These are phyloP conservation scores for Tylochromis polylepis DNA, from an alignment of 2,113 vertebrate species.

Conservation along the genomic window DNA sequence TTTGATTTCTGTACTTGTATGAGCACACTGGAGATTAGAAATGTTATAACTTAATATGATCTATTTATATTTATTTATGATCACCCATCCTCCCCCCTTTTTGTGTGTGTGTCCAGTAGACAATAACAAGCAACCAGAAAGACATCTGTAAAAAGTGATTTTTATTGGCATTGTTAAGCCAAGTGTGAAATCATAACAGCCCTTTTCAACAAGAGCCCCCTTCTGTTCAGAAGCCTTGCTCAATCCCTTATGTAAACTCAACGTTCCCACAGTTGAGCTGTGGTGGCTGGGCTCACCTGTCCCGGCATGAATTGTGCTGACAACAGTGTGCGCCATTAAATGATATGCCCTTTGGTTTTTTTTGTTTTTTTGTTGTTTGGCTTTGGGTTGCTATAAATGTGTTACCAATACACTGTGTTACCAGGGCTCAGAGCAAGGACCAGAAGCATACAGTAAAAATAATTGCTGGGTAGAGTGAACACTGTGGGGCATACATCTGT, in stretches of 20 bases:
- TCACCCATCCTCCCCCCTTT: background rate
- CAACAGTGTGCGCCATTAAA: background rate
- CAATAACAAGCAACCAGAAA: background rate
- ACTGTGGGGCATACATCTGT: background rate
- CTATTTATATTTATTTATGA: background rate
- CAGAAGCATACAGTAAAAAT: slow-evolving; percentile 17
- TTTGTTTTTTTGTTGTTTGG: background rate
- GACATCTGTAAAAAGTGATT: slow-evolving; percentile 23
- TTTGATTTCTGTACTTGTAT: background rate
- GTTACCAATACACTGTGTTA: slow-evolving; percentile 36
- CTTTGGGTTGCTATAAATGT: slow-evolving; percentile 38
- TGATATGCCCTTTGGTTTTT: background rate
- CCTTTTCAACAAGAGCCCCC: background rate
- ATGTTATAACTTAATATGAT: background rate
- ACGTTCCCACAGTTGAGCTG: slow-evolving; percentile 15
- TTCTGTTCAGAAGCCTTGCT: slow-evolving; percentile 23
- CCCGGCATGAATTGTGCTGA: slow-evolving; percentile 14
- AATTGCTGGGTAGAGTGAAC: slow-evolving; percentile 4
- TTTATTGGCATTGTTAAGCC: slow-evolving; percentile 10
- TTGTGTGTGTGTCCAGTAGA: background rate
- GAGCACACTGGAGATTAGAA: background rate
- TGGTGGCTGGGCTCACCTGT: slow-evolving; percentile 29
- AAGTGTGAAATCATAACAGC: slow-evolving; percentile 31
- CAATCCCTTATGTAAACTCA: slow-evolving; percentile 31
- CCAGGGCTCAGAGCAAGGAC: slow-evolving; percentile 24